Evolutionary conservation across 2,797 vertebrate genomes (phyloP), one percentile per base, ranked within the genome.

Genomic region (Eutrigla gurnardus): DNA sequence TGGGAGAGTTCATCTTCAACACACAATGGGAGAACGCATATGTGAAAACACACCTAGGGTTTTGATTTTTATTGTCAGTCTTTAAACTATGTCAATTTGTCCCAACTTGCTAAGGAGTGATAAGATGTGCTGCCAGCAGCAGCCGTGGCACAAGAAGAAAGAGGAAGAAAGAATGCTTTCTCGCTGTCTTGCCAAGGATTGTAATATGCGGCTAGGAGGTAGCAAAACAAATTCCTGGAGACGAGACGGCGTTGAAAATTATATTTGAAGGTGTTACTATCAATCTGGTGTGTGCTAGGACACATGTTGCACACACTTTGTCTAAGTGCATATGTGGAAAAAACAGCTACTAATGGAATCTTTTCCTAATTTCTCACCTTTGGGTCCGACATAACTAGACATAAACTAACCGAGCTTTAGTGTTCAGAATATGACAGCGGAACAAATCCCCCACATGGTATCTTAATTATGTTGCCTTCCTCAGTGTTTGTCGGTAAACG

Each of bases 61-160:
- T 50, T 65, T 46, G 3, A 43, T 55, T 43, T 32, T 7, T 18
- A 50, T 25, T 42, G 15, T 55, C 32, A 42, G 50, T 57, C 50
- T 69, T 77, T 80, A 57, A 88, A 86, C 54, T 82, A 78, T 85
- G 80, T 65, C 50, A 77, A 45, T 88, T 77, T 90, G 89, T 86
- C 81, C 54, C 15, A 62, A 88, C 87, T 86, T 88, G 85, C 77
- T 60, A 58, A 50, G 70, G 50, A 55, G 49, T 78, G 73, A 84
- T 73, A 47, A 79, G 81, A 50, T 66, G 14, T 32, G 35, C 54
- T 80, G 54, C 82, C 66, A 52, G 64, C 55, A 72, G 78, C 83
- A 70, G 43, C 78, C 5, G 58, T 90, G 88, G 90, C 89, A 74
- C 32, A 7, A 63, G 65, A 91, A 85, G 50, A 89, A 62, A 88